Evolutionary conservation across 2,797 vertebrate genomes (phyloP), one percentile per base, ranked within the genome.

Genomic region (Tachyglossus aculeatus): DNA sequence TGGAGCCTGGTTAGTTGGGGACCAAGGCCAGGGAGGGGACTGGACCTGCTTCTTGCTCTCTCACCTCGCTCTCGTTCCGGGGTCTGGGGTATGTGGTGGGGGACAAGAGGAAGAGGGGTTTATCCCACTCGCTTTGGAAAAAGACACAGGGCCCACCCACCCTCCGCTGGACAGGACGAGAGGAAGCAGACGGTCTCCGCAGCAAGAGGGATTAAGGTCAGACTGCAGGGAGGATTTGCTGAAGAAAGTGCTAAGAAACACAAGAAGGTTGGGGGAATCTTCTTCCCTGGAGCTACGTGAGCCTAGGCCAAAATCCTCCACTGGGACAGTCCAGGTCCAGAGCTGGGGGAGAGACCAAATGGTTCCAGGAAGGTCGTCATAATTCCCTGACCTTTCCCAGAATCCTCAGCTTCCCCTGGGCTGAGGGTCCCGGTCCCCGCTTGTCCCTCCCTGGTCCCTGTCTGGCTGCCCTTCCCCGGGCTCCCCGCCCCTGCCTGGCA

Each of bases 1-100:
- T 50, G 24, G 24, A 67, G 57, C 37, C 73, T 67, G 80, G 85
- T 87, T 61, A 87, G 85, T 80, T n/a, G 50, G 45, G 14, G 34
- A 36, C 18, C 32, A 24, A 56, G 27, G 57, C 67, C 32, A 57
- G 34, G 21, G 33, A 75, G 58, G n/a, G 48, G 21, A 22, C 2
- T 2, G 27, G 48, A 39, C 18, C 48, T 41, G 39, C 60, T 56
- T 32, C 66, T n/a, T 58, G 57, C 24, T 43, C 58, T 51, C 29
- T 39, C 19, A 5, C 21, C 33, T 53, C 44, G 56, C 58, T 25
- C 18, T 67, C 25, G 9, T 55, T 27, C 54, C 27, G 58, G 31
- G 34, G 3, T 15, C 9, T 44, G 41, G 52, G 36, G 34, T 34
- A 33, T 47, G 27, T 41, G 69, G 39, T 37, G 22, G 38, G 41